Evolutionary conservation across 2,797 vertebrate species (phyloP).

Genomic region (Rhinella marina): DNA sequence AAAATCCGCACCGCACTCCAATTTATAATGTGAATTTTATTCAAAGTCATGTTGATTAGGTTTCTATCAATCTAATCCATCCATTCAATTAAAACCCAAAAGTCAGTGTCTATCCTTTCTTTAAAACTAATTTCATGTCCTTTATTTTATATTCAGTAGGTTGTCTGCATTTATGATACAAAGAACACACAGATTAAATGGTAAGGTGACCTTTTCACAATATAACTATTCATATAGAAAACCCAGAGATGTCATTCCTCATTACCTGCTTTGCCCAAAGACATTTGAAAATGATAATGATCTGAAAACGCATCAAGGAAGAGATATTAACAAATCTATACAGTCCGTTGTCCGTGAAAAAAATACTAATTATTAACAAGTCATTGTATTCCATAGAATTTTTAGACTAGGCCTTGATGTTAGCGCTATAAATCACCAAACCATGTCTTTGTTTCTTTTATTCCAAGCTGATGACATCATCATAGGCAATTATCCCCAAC

Average conservation of each 20-base stretch:
- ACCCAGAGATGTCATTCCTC: constrained; percentile 67
- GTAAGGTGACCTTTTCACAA: constrained; percentile 74
- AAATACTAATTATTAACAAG: constrained; percentile 3
- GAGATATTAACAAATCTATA: constrained; percentile 44
- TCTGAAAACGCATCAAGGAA: constrained; percentile 65
- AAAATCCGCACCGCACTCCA: no score
- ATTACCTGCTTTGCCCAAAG: constrained; percentile 66
- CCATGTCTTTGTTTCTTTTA: not conserved
- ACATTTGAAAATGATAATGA: constrained; percentile 67
- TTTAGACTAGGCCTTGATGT: constrained; percentile 38
- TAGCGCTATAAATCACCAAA: not conserved
- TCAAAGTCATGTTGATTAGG: no score
- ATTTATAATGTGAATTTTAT: no score
- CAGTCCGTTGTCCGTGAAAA: constrained; percentile 19
- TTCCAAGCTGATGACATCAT: constrained; percentile 8
- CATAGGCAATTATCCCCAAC: constrained; percentile 8
- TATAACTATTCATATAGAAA: constrained; percentile 69
- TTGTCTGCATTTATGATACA: constrained; percentile 66
- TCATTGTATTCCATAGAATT: not conserved
- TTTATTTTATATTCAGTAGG: constrained; percentile 66
- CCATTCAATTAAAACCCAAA: not conserved
- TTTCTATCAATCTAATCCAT: no score
- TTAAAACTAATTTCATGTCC: constrained; percentile 9
- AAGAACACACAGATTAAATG: constrained; percentile 67
- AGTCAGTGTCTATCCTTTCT: not conserved